Conservation (phyloP, 2,797 vertebrate genomes). For the Poecilia velifera region DNA sequence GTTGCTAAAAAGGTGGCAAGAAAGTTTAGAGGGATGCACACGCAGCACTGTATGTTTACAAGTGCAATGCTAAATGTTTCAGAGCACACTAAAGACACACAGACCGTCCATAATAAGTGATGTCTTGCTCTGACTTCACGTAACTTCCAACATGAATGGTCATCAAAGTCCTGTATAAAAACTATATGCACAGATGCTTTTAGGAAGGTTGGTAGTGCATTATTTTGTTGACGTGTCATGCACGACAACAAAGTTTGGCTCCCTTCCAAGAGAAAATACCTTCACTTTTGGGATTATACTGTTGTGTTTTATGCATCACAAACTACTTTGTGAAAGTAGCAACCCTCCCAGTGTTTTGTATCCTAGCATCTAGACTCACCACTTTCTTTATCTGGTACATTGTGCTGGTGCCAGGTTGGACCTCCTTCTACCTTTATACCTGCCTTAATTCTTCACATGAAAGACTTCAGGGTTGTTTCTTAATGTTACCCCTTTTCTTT, state of each 20-base stretch:
- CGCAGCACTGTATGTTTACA: neutral
- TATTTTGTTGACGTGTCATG: neutral
- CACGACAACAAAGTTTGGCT: neutral
- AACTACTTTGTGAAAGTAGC: neutral
- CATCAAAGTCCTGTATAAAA: neutral
- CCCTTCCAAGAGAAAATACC: neutral
- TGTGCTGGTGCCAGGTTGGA: neutral
- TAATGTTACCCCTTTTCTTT: neutral
- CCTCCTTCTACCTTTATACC: neutral
- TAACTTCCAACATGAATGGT: neutral
- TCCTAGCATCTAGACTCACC: neutral
- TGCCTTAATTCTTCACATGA: neutral
- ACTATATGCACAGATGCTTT: neutral
- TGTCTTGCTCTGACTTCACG: neutral
- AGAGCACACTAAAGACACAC: neutral
- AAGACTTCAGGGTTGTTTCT: neutral
- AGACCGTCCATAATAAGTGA: neutral
- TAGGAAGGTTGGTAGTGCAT: neutral
- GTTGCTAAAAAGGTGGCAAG: conserved; percentile 28
- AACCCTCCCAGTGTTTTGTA: neutral
- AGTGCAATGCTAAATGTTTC: conserved; percentile 1
- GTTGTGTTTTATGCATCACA: neutral
- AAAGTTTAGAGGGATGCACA: conserved; percentile 16
- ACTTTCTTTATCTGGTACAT: neutral
- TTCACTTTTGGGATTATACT: neutral